Conservation (phyloP, 2,113 vertebrate species). For the Oreotragus oreotragus region DNA sequence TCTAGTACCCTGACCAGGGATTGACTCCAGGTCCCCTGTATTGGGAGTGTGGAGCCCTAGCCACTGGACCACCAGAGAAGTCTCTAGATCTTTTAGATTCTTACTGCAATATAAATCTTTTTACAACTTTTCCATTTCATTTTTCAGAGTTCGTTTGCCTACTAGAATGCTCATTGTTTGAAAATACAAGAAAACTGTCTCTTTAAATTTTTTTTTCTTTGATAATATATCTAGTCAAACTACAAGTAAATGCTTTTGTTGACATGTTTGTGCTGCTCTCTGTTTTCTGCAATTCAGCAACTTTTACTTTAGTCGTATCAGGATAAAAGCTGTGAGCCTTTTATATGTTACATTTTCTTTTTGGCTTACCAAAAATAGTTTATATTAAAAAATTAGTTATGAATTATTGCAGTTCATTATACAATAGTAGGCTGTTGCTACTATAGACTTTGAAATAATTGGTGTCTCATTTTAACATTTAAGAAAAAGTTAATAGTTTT, state of each 20-base stretch:
- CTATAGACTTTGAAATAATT: neutral
- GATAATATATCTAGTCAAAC: neutral
- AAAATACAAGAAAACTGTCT: neutral
- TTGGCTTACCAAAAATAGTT: neutral
- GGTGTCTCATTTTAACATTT: neutral
- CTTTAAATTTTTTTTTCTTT: neutral
- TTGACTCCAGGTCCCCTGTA: neutral
- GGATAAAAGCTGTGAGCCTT: neutral
- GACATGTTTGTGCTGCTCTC: neutral
- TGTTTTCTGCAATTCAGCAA: neutral
- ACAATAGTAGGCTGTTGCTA: neutral
- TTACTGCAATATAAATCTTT: neutral
- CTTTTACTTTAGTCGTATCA: neutral
- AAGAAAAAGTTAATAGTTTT: neutral
- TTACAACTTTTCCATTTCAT: neutral
- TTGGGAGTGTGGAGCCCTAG: neutral
- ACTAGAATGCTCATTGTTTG: neutral
- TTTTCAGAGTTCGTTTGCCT: neutral
- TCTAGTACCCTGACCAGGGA: neutral
- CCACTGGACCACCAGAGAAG: neutral
- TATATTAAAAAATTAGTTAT: neutral
- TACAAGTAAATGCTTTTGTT: neutral
- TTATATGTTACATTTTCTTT: neutral
- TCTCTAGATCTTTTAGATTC: neutral
- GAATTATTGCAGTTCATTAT: neutral